Percentiles rank a stretch among this genome's conserved stretches.
phyloP scores from a whole-genome alignment of 2,113 vertebrate species.

The Esox niger region DNA sequence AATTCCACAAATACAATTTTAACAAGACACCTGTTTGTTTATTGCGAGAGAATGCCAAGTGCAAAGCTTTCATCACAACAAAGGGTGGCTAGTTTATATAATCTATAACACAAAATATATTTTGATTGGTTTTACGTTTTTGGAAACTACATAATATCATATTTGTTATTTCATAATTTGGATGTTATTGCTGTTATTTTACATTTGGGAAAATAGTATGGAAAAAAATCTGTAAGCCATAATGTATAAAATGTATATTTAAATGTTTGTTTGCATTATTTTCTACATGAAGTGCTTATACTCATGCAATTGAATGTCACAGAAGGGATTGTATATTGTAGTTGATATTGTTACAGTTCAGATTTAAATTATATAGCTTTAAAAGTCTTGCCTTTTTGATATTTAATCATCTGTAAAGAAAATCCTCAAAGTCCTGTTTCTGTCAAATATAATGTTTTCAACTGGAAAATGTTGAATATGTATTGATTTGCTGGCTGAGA shows the following conservation, averaged over 20 bases:
- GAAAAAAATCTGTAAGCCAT: constrained; percentile 28
- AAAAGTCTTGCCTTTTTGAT: neutral
- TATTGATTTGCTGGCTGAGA: constrained; percentile 1
- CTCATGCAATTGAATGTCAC: constrained; percentile 35
- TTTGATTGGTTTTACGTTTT: too few relatives aligned
- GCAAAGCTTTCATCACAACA: too few relatives aligned
- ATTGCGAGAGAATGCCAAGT: too few relatives aligned
- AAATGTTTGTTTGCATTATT: constrained; percentile 26
- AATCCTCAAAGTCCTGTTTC: neutral
- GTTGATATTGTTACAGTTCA: neutral
- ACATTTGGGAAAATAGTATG: too few relatives aligned
- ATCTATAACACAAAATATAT: too few relatives aligned
- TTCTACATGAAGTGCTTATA: constrained; percentile 22
- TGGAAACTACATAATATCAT: too few relatives aligned
- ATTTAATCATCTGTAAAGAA: neutral
- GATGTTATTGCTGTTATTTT: too few relatives aligned
- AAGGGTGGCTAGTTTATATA: too few relatives aligned
- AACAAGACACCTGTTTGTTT: too few relatives aligned
- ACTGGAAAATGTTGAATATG: neutral
- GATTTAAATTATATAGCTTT: neutral
- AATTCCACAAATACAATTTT: too few relatives aligned
- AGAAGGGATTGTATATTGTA: constrained; percentile 31
- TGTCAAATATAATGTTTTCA: neutral
- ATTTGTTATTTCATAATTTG: too few relatives aligned
- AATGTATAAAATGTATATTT: constrained; percentile 26